A percentile compares a stretch with the other conserved stretches of the same genome.
phyloP scores from a whole-genome alignment of 2,797 vertebrate genomes.

The Catostomus latipinnis region DNA sequence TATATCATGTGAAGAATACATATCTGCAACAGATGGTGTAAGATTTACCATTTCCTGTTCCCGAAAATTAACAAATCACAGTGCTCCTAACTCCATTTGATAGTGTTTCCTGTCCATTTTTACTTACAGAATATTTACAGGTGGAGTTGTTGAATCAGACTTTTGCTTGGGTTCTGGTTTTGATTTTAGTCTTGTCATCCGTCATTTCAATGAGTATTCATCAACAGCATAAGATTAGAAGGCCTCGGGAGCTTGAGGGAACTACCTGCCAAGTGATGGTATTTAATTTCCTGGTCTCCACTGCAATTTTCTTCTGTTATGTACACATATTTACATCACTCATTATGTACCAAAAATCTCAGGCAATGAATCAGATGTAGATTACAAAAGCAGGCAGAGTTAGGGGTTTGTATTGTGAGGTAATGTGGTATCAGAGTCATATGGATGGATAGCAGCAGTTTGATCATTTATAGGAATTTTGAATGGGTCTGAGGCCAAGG shows the following conservation, averaged over 20 bases:
- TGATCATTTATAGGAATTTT: conserved; percentile 23
- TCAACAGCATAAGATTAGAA: conserved; percentile 30
- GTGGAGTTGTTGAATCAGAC: conserved; percentile 26
- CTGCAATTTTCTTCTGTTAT: neutral
- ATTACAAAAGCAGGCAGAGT: conserved; percentile 7
- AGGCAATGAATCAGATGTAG: neutral
- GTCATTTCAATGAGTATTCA: conserved; percentile 30
- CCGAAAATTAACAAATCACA: conserved; percentile 37
- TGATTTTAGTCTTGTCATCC: conserved; percentile 27
- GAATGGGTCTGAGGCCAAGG: conserved; percentile 27
- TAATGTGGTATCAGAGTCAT: neutral
- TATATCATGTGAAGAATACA: neutral
- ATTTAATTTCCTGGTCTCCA: conserved; percentile 53
- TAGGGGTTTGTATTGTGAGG: conserved; percentile 3
- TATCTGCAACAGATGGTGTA: conserved; percentile 16
- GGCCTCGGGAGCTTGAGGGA: conserved; percentile 20
- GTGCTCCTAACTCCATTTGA: conserved; percentile 9
- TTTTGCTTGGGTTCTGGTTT: conserved; percentile 38
- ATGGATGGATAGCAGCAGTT: conserved; percentile 30
- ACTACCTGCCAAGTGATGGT: conserved; percentile 26
- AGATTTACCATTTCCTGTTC: conserved; percentile 43
- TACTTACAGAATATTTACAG: conserved; percentile 16
- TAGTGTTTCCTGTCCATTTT: neutral
- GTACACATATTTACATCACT: neutral
- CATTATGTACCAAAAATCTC: neutral